phyloP scores from a whole-genome alignment of 2,797 vertebrate genomes.

The Spea hammondii region DNA sequence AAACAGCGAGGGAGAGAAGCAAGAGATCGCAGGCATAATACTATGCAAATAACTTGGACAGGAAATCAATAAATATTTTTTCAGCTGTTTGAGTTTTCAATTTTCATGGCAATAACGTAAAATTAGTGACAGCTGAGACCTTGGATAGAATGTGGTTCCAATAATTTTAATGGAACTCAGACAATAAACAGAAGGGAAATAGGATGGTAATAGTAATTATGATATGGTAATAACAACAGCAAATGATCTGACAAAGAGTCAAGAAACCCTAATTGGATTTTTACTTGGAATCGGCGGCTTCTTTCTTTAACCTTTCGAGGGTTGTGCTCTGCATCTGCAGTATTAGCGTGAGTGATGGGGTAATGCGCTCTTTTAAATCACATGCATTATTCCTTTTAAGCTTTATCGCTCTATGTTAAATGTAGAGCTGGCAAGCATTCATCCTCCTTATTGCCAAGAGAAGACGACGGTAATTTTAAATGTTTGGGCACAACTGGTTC shows the following conservation, averaged over 20 bases:
- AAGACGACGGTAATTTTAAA: neutral
- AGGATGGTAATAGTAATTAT: conserved; percentile 43
- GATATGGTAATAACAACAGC: conserved; percentile 49
- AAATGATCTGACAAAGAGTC: conserved; percentile 21
- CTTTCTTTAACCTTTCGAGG: conserved; percentile 3
- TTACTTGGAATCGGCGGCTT: neutral
- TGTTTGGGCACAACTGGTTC: neutral
- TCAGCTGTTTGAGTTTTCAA: conserved; percentile 45
- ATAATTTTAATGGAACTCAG: conserved; percentile 46
- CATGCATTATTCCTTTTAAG: too few species aligned
- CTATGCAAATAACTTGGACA: conserved; percentile 47
- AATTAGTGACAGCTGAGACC: conserved; percentile 49
- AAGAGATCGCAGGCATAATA: conserved; percentile 37
- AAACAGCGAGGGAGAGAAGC: neutral
- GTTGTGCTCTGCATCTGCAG: too few species aligned
- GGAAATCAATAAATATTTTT: conserved; percentile 51
- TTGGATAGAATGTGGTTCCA: conserved; percentile 30
- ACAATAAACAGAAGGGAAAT: conserved; percentile 45
- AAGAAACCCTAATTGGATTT: conserved; percentile 39
- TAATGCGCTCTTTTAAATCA: too few species aligned
- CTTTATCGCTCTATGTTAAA: too few species aligned
- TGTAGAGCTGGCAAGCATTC: too few species aligned
- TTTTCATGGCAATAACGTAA: conserved; percentile 46
- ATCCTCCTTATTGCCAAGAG: too few species aligned
- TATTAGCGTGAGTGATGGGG: too few species aligned